Evolutionary conservation across 2,888 invertebrate species (phyloP), one percentile per base, ranked within the genome.

Genomic region (Acleris holmiana): DNA sequence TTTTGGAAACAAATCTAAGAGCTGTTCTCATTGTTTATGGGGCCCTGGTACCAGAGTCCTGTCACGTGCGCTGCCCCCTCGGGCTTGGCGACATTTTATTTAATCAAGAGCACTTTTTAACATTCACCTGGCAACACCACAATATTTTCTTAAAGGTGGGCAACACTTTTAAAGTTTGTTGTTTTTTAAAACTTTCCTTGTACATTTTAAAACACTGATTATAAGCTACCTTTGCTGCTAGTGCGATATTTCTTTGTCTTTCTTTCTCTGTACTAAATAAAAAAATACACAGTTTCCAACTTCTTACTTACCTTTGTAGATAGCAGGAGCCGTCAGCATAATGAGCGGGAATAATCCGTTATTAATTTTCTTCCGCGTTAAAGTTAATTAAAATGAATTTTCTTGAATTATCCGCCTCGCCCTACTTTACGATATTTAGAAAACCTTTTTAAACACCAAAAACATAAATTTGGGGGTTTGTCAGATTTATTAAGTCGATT

Each of bases 61-160:
- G 79, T 85, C 91, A 89, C 89, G 89, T 80, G 44, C 67, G 60
- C 41, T 73, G 76, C 69, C 78, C 79, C 76, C 76, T 79, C 71
- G 73, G 75, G 76, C 76, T 75, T 76, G 74, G 83, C 84, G 87
- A 86, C 90, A 83, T 85, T 91, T 88, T 91, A 90, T 91, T 91
- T 90, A 90, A 91, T 91, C 90, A 91, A 86, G 85, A 80, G 79
- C 83, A 87, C 86, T 88, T 89, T 91, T 91, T 90, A 89, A 86
- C 82, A 91, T 91, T 91, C 91, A 75, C 76, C 59, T 67, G 71
- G 79, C 84, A 82, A 74, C 74, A 73, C 73, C 77, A 82, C 83
- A 78, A 88, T 89, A 85, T 87, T 89, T 78, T 61, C 61, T 71
- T 71, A 73, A 75, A 75, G 76, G 77, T 74, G 74, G 66, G 74